These are phyloP conservation scores for Leptinotarsa defecta DNA, from an alignment of 1,140 invertebrate genomes.

Conservation along the genomic window DNA sequence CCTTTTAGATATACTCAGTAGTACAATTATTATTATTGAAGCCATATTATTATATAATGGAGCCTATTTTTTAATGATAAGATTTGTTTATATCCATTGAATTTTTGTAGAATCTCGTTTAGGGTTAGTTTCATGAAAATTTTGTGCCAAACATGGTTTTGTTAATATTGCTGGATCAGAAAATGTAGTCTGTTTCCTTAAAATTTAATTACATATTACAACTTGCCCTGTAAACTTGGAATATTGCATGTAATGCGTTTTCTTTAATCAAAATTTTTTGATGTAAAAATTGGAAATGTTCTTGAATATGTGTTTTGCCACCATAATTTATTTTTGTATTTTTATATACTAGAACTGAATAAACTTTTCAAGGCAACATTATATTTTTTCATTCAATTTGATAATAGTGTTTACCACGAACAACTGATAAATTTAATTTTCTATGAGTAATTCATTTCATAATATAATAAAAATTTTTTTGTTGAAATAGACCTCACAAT, in stretches of 20 bases:
- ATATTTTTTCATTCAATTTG: background rate
- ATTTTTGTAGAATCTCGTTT: background rate
- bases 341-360: background rate
- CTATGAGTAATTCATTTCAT: too few species aligned
- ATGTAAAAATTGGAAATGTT: background rate
- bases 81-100: slow-evolving; percentile 1
- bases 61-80: background rate
- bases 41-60: background rate
- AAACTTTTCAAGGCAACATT: background rate
- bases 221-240: background rate
- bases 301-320: background rate
- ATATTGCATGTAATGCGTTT: background rate
- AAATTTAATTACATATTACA: background rate
- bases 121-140: background rate
- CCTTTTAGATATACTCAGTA: slow-evolving; percentile 4
- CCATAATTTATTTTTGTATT: slow-evolving; percentile 9
- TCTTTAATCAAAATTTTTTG: background rate
- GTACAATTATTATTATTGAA: background rate
- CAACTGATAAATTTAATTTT: too few species aligned
- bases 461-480: too few species aligned
- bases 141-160: background rate
- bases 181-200: too few species aligned
- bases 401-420: background rate
- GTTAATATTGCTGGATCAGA: too few species aligned
- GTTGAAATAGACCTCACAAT: too few species aligned